Evolutionary conservation across 2,888 invertebrate genomes (phyloP), one percentile per base, ranked within the genome.

Genomic region (Mythimna lalbum): DNA sequence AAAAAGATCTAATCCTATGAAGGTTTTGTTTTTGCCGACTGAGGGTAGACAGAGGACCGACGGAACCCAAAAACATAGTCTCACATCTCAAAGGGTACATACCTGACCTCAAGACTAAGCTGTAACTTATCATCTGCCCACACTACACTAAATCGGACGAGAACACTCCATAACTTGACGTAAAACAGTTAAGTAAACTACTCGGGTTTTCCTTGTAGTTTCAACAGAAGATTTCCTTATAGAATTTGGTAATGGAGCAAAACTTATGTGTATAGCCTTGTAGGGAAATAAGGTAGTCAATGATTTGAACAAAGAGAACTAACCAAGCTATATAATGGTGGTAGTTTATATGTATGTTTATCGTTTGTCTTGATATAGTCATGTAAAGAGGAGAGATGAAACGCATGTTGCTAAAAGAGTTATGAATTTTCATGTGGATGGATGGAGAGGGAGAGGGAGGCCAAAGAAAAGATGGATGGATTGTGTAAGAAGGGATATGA

Each of bases 101-200:
- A 63, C 57, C 47, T 73, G 77, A 78, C 65, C 73, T 64, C 60
- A 67, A 76, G 66, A 57, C 50, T 23, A 39, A 53, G 53, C 64
- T 36, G 43, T 68, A 73, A 62, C 72, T 75, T 75, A 73, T 75
- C 80, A 78, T 72, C 80, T 55, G 21, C 83, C 84, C 82, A 83
- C 83, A 78, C 63, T 52, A 19, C 55, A 65, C 68, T 80, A 71
- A 69, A 78, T 80, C 72, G 49, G 70, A 69, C 67, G 47, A 73
- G 68, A 73, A 67, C 80, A 57, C 69, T 64, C 79, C 68, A 60
- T 77, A 72, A 68, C 23, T 57, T 39, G 23, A 76, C 63, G 72
- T 57, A 59, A 81, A 81, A 77, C 64, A 47, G 81, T 68, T 50
- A 67, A 12, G 39, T 75, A 71, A 63, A 61, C 57, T 31, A 21